These are phyloP conservation scores for Epinephelus lanceolatus DNA, from an alignment of 2,113 vertebrate species.

Conservation along the genomic window DNA sequence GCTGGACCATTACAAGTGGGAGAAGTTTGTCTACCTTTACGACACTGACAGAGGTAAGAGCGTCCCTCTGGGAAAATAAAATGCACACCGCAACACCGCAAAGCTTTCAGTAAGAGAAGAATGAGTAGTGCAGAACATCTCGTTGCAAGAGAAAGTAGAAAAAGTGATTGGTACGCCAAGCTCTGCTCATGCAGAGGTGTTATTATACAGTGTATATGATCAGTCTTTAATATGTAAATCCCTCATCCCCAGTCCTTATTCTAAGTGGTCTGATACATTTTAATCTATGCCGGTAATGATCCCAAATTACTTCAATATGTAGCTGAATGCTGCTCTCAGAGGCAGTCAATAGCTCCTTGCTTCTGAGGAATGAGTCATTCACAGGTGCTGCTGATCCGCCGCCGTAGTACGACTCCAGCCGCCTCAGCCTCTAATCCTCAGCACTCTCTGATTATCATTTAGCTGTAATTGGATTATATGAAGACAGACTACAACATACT, in stretches of 20 bases:
- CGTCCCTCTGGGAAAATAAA: neutral
- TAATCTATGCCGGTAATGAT: conserved; percentile 71
- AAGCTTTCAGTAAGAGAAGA: neutral
- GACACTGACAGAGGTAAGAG: conserved; percentile 97
- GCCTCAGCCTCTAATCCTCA: conserved; percentile 67
- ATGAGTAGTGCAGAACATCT: conserved; percentile 16
- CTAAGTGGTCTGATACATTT: conserved; percentile 68
- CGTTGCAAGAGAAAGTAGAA: conserved; percentile 11
- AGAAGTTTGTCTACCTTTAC: conserved; percentile 98
- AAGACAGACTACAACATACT: conserved; percentile 55
- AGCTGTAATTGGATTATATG: conserved; percentile 78
- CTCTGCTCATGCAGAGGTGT: conserved; percentile 34
- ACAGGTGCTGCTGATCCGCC: conserved; percentile 74
- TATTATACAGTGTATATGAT: conserved; percentile 57
- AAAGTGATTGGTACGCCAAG: conserved; percentile 16
- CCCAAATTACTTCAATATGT: conserved; percentile 66
- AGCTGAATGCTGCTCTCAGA: conserved; percentile 63
- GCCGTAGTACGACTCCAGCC: conserved; percentile 47
- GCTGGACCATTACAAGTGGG: conserved; percentile 95
- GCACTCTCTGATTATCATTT: conserved; percentile 70
- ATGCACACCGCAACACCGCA: conserved; percentile 14
- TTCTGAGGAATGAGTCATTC: conserved; percentile 68
- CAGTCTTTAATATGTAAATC: conserved; percentile 71
- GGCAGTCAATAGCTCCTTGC: conserved; percentile 55
- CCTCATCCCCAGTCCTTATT: conserved; percentile 46